Evolutionary conservation across 2,797 vertebrate species (phyloP).

Genomic region (Darevskia mixta): DNA sequence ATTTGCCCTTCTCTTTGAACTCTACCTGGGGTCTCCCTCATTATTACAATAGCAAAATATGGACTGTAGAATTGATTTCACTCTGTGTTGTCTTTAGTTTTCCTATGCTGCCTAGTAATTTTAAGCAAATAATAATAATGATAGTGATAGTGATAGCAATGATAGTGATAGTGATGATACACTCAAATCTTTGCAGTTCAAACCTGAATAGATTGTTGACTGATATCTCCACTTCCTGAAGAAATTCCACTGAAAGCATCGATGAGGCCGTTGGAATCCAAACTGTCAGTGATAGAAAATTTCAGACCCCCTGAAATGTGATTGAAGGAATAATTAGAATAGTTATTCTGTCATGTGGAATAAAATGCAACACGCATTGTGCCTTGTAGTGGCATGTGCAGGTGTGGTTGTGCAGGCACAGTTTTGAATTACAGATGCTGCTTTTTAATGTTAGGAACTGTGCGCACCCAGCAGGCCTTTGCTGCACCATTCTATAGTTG

Average conservation of each 20-base stretch:
- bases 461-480: not conserved
- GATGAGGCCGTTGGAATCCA: constrained; percentile 70
- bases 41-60: not conserved
- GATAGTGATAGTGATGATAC: not conserved
- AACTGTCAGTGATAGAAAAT: constrained; percentile 62
- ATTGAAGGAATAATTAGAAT: constrained; percentile 31
- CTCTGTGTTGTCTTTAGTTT: not conserved
- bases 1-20: not conserved
- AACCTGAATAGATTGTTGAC: constrained; percentile 78
- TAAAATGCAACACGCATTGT: not conserved
- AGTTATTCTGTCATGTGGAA: not conserved
- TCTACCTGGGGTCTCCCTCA: not conserved
- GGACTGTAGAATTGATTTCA: not conserved
- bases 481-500: not conserved
- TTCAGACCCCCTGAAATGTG: constrained; percentile 73
- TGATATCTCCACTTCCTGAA: constrained; percentile 65
- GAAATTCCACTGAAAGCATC: constrained; percentile 75
- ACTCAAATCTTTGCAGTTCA: constrained; percentile 30
- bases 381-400: not conserved
- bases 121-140: not conserved
- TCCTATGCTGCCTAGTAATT: not conserved
- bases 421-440: not conserved
- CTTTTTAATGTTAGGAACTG: not conserved
- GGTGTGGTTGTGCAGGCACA: not conserved
- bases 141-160: not conserved